Conservation (phyloP, 2,113 vertebrate genomes). For the Rhabdornis inornatus region DNA sequence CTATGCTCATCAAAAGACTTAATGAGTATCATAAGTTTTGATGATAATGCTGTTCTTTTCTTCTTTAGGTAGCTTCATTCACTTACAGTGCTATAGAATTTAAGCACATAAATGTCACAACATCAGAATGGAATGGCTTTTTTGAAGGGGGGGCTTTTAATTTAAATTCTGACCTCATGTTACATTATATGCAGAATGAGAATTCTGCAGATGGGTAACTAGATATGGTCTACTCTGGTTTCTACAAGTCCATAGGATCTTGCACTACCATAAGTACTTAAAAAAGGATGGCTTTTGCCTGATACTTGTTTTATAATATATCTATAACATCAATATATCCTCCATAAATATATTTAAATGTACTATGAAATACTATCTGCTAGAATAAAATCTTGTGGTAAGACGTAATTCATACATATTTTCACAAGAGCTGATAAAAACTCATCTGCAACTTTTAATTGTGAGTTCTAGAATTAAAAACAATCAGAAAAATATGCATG, state of each 20-base stretch:
- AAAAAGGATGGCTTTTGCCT: neutral
- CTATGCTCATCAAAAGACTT: slow-evolving; percentile 49
- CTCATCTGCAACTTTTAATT: neutral
- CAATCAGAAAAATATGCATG: neutral
- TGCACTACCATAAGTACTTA: neutral
- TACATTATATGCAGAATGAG: neutral
- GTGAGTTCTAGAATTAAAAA: neutral
- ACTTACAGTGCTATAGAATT: neutral
- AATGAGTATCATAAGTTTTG: slow-evolving; percentile 49
- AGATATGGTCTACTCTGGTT: neutral
- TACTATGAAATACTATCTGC: neutral
- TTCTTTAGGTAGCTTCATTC: neutral
- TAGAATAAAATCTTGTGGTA: neutral
- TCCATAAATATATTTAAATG: neutral
- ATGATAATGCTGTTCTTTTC: slow-evolving; percentile 25
- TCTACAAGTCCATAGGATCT: neutral
- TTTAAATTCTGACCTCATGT: neutral
- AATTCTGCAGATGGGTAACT: neutral
- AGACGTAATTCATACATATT: neutral
- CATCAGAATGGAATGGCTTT: neutral
- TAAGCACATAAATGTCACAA: neutral
- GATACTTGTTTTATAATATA: neutral
- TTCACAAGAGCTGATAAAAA: neutral
- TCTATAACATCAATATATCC: neutral
- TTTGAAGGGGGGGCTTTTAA: neutral